Percentiles rank a stretch among this genome's conserved stretches.
Evolutionary conservation across 2,888 invertebrate species (phyloP).

Genomic region (Syritta pipiens): DNA sequence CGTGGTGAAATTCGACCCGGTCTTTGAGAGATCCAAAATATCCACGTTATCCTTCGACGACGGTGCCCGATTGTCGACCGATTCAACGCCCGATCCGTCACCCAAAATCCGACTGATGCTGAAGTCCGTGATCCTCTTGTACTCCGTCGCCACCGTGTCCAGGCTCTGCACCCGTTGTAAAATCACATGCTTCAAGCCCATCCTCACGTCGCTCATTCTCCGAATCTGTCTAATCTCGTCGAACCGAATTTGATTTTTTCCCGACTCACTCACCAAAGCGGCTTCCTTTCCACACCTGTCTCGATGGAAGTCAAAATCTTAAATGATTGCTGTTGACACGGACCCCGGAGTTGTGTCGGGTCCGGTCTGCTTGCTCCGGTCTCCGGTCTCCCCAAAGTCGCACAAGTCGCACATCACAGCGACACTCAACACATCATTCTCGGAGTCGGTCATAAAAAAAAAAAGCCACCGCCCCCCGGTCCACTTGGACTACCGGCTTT

Average conservation of each 20-base stretch:
- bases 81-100: no score
- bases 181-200: slow-evolving; percentile 78
- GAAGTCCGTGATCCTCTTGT: slow-evolving; percentile 75
- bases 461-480: slow-evolving; percentile 6
- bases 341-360: slow-evolving; percentile 59
- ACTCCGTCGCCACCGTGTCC: slow-evolving; percentile 72
- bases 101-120: slow-evolving; percentile 77
- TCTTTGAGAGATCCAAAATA: slow-evolving; percentile 77
- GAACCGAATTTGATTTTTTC: slow-evolving; percentile 18
- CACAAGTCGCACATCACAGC: slow-evolving; percentile 61
- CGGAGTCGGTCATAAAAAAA: slow-evolving; percentile 58
- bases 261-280: slow-evolving; percentile 39
- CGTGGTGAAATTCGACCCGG: slow-evolving; percentile 23
- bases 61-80: no score
- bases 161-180: slow-evolving; percentile 75
- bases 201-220: slow-evolving; percentile 75
- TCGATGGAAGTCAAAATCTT: slow-evolving; percentile 76
- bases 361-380: slow-evolving; percentile 73
- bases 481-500: slow-evolving; percentile 67
- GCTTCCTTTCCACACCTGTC: slow-evolving; percentile 72
- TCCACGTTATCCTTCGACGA: slow-evolving; percentile 56
- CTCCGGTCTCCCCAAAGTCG: slow-evolving; percentile 30
- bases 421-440: slow-evolving; percentile 68
- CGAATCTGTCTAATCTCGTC: slow-evolving; percentile 4
- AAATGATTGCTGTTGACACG: slow-evolving; percentile 68